Evolutionary conservation across 2,888 invertebrate species (phyloP), one percentile per base, ranked within the genome.

Genomic region (Drosophila melanosoma): DNA sequence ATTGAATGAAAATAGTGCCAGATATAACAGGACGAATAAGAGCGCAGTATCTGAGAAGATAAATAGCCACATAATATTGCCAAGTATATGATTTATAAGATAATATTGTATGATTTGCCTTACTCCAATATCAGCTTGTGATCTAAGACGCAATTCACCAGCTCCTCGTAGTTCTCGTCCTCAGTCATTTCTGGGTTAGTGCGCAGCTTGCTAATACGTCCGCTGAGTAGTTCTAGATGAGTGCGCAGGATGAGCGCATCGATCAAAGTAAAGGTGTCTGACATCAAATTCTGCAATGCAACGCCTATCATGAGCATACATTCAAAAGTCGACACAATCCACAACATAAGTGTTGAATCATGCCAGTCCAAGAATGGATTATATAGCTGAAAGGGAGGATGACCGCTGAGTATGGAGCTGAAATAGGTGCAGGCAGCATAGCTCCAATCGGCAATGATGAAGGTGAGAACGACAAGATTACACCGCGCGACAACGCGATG

Each of bases 321-420:
- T 61, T 90, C 90, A 1, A 84, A 12, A 0, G 69, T 60, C n/a
- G 87, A 75, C n/a, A 80, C 83, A 1, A 81, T 20, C 69, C 79
- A 76, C 1, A 90, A 76, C 1, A 75, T 77, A 0, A 58, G 29
- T 0, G 35, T 48, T 20, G 76, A 56, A 1, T 86, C 74, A 23
- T 69, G 81, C 91, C 90, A 91, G 42, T 91, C 78, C 7, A 89
- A 51, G 5, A 81, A 69, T 0, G 91, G 90, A 71, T 89, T 91
- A 29, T 80, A 91, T 15, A 90, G 32, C 62, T 83, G 89, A 78
- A 86, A 90, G 0, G 90, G 89, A 1, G 90, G 90, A 32, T 59
- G 75, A 7, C 89, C 85, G 17, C 68, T 78, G 0, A 83, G 59
- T 5, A 87, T 75, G 0, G 81, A 70, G 33, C 79, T 82, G 0